Evolutionary conservation across 2,113 vertebrate species (phyloP).

Genomic region (Campylorhamphus procurvoides): DNA sequence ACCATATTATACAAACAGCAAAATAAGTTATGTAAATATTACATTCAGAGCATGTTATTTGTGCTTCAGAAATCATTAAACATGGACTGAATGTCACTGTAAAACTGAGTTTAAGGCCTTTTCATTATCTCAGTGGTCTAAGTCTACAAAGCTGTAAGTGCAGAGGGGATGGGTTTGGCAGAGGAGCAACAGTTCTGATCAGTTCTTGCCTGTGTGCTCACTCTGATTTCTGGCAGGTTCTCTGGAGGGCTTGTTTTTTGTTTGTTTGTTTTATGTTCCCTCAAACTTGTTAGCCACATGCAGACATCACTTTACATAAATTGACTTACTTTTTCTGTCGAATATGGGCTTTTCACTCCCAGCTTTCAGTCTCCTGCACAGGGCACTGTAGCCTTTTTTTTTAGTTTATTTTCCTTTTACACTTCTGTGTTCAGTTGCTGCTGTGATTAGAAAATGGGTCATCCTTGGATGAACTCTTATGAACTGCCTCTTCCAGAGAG

Average conservation of each 20-base stretch:
- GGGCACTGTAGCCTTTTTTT: neutral
- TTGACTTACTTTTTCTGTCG: neutral
- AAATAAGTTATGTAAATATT: neutral
- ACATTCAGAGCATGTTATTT: neutral
- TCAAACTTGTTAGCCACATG: neutral
- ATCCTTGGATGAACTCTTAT: slow-evolving; percentile 53
- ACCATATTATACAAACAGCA: neutral
- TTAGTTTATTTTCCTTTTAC: slow-evolving; percentile 8
- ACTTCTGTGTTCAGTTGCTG: slow-evolving; percentile 15
- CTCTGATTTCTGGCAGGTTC: neutral
- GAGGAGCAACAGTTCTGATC: neutral
- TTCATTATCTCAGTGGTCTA: neutral
- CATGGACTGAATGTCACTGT: neutral
- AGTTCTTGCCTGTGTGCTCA: neutral
- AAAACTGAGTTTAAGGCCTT: neutral
- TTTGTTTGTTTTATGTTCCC: neutral
- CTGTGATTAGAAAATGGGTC: slow-evolving; percentile 51
- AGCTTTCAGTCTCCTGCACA: neutral
- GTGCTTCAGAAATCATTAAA: neutral
- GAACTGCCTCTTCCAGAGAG: slow-evolving; percentile 35
- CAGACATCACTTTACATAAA: neutral
- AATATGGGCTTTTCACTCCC: neutral
- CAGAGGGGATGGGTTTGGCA: neutral
- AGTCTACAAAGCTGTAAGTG: neutral
- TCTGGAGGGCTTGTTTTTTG: neutral